These are phyloP conservation scores for Lithodes maja DNA, from an alignment of 2,888 invertebrate genomes.

Conservation along the genomic window DNA sequence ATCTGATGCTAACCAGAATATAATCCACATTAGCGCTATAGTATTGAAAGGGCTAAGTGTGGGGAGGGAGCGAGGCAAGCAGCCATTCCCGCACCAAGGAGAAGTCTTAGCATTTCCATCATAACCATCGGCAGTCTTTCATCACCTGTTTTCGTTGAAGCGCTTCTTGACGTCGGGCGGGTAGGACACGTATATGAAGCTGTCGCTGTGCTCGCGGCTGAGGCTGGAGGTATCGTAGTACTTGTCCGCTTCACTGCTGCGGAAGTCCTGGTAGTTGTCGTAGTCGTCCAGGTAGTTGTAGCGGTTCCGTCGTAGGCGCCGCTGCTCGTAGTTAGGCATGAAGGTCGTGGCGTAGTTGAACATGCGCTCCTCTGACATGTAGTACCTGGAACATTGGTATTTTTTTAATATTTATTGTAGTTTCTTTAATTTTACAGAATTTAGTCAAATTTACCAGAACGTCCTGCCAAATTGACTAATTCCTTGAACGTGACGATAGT, in stretches of 20 bases:
- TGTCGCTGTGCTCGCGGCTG: constrained; percentile 68
- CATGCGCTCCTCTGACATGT: constrained; percentile 66
- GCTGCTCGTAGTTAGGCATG: constrained; percentile 70
- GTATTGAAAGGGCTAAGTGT: no score
- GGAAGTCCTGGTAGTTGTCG: constrained; percentile 67
- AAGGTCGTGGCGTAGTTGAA: constrained; percentile 70
- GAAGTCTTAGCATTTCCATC: not conserved
- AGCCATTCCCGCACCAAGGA: no score
- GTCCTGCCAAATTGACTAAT: no score
- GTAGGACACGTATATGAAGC: constrained; percentile 70
- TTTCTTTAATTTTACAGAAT: no score
- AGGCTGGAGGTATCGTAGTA: constrained; percentile 62
- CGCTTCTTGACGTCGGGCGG: constrained; percentile 70
- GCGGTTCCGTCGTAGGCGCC: constrained; percentile 68
- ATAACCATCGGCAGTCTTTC: constrained; percentile 24
- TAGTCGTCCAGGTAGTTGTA: constrained; percentile 70
- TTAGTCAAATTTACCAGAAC: no score
- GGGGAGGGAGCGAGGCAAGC: no score
- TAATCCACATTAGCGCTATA: no score
- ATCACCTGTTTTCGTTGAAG: constrained; percentile 66
- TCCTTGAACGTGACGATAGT: no score
- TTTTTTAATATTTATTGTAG: no score
- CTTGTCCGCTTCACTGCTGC: constrained; percentile 45
- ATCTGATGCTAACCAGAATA: no score
- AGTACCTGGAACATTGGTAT: constrained; percentile 18